phyloP scores from a whole-genome alignment of 2,888 invertebrate species.

The Hoplodrina ambigua region DNA sequence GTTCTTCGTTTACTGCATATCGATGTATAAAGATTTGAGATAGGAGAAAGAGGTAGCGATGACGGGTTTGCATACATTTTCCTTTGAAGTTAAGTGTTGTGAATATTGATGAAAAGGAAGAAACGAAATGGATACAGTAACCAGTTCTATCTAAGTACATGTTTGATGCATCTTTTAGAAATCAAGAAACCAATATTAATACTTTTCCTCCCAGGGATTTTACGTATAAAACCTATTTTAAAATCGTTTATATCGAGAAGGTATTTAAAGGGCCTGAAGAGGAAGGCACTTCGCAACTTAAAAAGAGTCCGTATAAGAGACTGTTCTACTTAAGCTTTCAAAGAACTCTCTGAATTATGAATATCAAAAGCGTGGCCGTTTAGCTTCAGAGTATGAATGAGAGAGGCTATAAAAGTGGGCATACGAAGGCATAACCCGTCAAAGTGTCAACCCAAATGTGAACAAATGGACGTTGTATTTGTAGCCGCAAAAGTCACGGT shows the following conservation, averaged over 20 bases:
- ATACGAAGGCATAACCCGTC: background rate
- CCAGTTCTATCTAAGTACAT: slow-evolving; percentile 5
- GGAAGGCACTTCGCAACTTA: slow-evolving; percentile 3
- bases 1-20: slow-evolving; percentile 8
- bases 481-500: slow-evolving; percentile 19
- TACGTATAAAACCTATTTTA: slow-evolving; percentile 7
- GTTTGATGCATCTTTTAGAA: slow-evolving; percentile 6
- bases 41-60: slow-evolving; percentile 28
- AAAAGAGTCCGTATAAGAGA: slow-evolving; percentile 27
- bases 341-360: slow-evolving; percentile 56
- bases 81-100: slow-evolving; percentile 7
- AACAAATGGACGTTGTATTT: slow-evolving; percentile 34
- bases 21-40: slow-evolving; percentile 28
- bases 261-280: slow-evolving; percentile 26
- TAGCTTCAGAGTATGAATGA: slow-evolving; percentile 34
- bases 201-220: background rate
- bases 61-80: slow-evolving; percentile 23
- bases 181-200: background rate
- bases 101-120: slow-evolving; percentile 22
- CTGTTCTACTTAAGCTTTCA: slow-evolving; percentile 49
- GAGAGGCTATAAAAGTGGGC: slow-evolving; percentile 42
- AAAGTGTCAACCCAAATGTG: slow-evolving; percentile 29
- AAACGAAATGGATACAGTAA: slow-evolving; percentile 11
- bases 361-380: slow-evolving; percentile 45
- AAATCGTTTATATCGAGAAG: slow-evolving; percentile 22